Base-by-base conservation (phyloP, 2,888 invertebrate genomes). In the Eupithecia abbreviata region DNA sequence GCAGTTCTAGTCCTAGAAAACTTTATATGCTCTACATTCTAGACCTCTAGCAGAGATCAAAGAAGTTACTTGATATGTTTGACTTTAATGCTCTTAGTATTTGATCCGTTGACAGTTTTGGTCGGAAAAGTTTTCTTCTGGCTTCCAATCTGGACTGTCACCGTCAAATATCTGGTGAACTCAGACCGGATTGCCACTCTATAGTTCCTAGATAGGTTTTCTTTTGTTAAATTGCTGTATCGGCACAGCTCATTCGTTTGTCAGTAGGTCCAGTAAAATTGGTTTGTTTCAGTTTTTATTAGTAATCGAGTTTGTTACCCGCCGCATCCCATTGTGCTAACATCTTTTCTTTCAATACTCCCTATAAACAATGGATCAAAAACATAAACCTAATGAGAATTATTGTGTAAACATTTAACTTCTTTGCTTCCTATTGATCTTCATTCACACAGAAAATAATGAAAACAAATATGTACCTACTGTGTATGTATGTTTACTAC, bases 1-100 rank as follows among this genome's bases (percentile, higher is more conserved):
- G 66, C 45, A 51, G 51, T 65, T n/a, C 30, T 18, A 51, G 15
- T 65, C 41, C 30, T 18, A 62, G 30, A 51, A 70, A 67, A 73
- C 66, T 55, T 66, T 66, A 66, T 66, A 42, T 58, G 18, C 3
- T 4, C 65, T 41, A 58, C 58, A 58, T 18, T 58, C 18, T 58
- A 58, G 10, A 58, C 18, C 9, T 2, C 58, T 7, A 30, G 58
- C 18, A 58, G 58, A 30, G 18, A 58, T n/a, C 10, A 58, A 58
- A 55, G 2, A 55, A n/a, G n/a, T 18, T 58, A 18, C 10, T 18
- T 10, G 18, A n/a, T 7, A 18, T 18, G 10, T 30, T 12, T 62
- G 62, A 62, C 10, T 30, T 30, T 62, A 4, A 62, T 12, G 4
- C 18, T 9, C 1, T 4, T 47, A 58, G 18, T 58, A 18, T 58